Evolutionary conservation across 2,888 invertebrate species (phyloP), one percentile per base, ranked within the genome.

Genomic region (Holacanthella duospinosa): DNA sequence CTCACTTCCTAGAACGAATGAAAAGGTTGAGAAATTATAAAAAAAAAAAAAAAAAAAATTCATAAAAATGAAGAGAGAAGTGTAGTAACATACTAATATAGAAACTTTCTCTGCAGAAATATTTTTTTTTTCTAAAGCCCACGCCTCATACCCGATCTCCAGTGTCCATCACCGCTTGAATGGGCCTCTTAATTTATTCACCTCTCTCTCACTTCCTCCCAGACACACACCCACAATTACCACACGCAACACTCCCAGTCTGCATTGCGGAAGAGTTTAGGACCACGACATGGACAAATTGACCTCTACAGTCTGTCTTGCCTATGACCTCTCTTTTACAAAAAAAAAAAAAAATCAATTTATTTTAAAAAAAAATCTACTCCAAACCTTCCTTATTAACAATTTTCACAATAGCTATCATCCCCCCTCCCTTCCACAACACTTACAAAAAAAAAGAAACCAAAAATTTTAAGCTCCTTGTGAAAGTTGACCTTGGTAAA

Each of bases 161-260:
- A n/a, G n/a, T n/a, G n/a, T 48, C 21, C 21, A 4, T 48, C 36
- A 16, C 21, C 48, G 16, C 4, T 21, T 48, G 19, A 48, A 48
- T 48, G 48, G 48, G 21, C 19, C 48, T 48, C 48, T 48, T 48
- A 48, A 48, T 48, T 48, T 48, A 48, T 48, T 48, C 48, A 48
- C 48, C 48, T 48, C 48, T 48, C 48, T 21, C 19, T 21, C 48
- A 48, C 48, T 48, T 48, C 48, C 48, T 48, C n/a, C 48, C 48
- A 48, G 48, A 21, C 48, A 48, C 48, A 48, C 48, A 48, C 48
- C 48, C 48, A 21, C 48, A 48, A 48, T 48, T 48, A 48, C n/a
- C n/a, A n/a, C 48, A 48, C 48, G 48, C 48, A 48, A 48, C 21
- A 48, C 48, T 48, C 48, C 6, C 36, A 48, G 21, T 48, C 48